phyloP scores from a whole-genome alignment of 1,140 invertebrate species.

The Procambarus clarkii region DNA sequence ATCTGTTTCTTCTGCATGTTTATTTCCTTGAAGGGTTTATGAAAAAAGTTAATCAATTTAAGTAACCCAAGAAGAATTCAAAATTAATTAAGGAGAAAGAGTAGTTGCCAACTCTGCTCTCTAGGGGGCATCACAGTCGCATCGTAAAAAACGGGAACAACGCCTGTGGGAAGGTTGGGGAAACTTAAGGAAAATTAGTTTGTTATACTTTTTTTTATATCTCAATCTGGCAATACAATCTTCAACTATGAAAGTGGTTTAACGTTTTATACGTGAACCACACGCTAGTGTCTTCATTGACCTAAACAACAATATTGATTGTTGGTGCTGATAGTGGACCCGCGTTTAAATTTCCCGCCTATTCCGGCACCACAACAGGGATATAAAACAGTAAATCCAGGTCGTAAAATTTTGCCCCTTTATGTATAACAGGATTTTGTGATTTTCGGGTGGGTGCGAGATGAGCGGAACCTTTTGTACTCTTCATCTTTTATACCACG shows the following conservation, averaged over 20 bases:
- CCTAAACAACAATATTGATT: neutral
- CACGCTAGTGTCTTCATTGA: neutral
- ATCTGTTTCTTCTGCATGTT: neutral
- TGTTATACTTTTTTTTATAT: conserved; percentile 13
- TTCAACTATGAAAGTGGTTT: neutral
- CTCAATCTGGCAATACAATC: conserved; percentile 4
- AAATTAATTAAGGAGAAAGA: conserved; percentile 39
- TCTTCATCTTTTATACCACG: conserved; percentile 1
- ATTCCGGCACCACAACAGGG: conserved; percentile 26
- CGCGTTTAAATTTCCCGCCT: conserved; percentile 27
- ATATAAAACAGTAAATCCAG: conserved; percentile 50
- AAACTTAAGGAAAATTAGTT: conserved; percentile 15
- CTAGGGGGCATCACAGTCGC: conserved; percentile 22
- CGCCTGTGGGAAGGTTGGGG: conserved; percentile 1
- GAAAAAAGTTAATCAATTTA: conserved; percentile 40
- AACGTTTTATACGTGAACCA: neutral
- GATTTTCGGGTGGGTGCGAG: conserved; percentile 40
- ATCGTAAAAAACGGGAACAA: conserved; percentile 24
- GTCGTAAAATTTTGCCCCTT: conserved; percentile 54
- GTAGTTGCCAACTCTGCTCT: conserved; percentile 31
- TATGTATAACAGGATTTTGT: conserved; percentile 60
- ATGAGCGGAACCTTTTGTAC: neutral
- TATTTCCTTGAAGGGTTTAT: neutral
- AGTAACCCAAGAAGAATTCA: conserved; percentile 43
- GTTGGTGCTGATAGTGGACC: neutral